Percentiles rank a stretch among this genome's conserved stretches.
These are phyloP conservation scores for Drosophila bocqueti DNA, from an alignment of 1,140 invertebrate genomes.

Conservation along the genomic window DNA sequence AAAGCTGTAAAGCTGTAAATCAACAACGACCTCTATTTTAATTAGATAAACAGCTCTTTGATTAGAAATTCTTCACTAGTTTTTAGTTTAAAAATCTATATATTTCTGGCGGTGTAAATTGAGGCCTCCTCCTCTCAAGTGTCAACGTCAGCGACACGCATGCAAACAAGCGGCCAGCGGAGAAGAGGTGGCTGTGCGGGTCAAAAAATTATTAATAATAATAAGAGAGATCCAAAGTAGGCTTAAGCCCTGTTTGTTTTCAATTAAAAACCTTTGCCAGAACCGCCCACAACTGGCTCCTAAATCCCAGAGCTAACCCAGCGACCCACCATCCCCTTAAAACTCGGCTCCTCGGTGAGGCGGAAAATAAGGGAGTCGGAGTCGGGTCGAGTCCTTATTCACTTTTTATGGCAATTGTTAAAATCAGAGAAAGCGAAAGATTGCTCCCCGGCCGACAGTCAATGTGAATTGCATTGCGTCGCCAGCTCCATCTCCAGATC, in stretches of 20 bases:
- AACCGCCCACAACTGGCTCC: slow-evolving; percentile 2
- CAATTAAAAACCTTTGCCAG: slow-evolving; percentile 72
- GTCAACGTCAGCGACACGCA: slow-evolving; percentile 74
- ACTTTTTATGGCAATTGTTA: slow-evolving; percentile 41
- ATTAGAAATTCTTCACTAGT: background rate
- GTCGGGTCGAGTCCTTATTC: slow-evolving; percentile 10
- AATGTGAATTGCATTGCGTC: slow-evolving; percentile 52
- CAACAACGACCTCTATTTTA: too few species aligned
- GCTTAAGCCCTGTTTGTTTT: slow-evolving; percentile 77
- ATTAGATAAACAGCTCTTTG: background rate
- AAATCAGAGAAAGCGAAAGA: slow-evolving; percentile 39
- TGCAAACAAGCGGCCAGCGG: slow-evolving; percentile 59
- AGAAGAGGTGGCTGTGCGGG: slow-evolving; percentile 15
- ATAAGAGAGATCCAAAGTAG: slow-evolving; percentile 25
- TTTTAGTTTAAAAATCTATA: background rate
- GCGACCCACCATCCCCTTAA: background rate
- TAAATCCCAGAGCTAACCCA: background rate
- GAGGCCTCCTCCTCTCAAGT: slow-evolving; percentile 4
- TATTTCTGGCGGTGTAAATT: background rate
- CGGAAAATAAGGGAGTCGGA: background rate
- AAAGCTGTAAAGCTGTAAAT: too few species aligned
- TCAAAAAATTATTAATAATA: slow-evolving; percentile 13
- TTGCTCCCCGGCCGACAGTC: slow-evolving; percentile 56
- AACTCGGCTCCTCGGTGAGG: background rate
- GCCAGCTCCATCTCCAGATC: background rate